Conservation (phyloP, 30 jellyfish, hydroid and myxozoan species). For the Mastigias papua region DNA sequence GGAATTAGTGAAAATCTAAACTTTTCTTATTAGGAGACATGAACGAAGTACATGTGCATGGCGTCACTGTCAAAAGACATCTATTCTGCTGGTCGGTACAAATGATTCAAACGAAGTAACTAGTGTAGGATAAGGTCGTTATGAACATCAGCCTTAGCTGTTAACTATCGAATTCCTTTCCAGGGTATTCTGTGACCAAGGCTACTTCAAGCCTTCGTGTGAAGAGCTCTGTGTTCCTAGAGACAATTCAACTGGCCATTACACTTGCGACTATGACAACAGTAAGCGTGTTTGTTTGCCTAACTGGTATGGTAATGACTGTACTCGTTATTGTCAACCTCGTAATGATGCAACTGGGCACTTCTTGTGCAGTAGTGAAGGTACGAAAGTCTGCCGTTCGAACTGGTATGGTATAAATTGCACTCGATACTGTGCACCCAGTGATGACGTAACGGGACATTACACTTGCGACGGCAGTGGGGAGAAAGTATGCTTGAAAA, state of each 20-base stretch:
- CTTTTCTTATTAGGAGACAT: too few relatives aligned
- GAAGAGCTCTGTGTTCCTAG: constrained; percentile 50
- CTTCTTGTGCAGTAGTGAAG: constrained; percentile 52
- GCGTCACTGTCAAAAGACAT: too few relatives aligned
- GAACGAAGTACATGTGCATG: too few relatives aligned
- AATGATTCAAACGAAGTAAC: too few relatives aligned
- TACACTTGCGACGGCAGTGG: constrained; percentile 63
- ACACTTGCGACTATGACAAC: constrained; percentile 69
- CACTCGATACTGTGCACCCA: constrained; percentile 24
- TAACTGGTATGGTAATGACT: constrained; percentile 68
- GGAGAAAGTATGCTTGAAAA: constrained; percentile 16
- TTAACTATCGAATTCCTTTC: background rate
- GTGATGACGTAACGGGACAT: constrained; percentile 49
- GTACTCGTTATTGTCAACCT: constrained; percentile 63
- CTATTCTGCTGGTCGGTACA: too few relatives aligned
- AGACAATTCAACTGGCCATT: constrained; percentile 50
- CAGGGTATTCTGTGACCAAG: constrained; percentile 54
- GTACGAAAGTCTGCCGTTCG: constrained; percentile 40
- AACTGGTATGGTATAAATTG: constrained; percentile 72
- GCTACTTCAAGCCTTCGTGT: constrained; percentile 71
- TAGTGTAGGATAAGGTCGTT: too few relatives aligned
- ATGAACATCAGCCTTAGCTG: too few relatives aligned
- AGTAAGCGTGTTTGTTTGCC: constrained; percentile 36
- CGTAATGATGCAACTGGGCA: constrained; percentile 57
- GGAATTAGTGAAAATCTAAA: too few relatives aligned